Percentiles rank a stretch among this genome's conserved stretches.
These are phyloP conservation scores for Gnathonemus echidnorhynchus DNA, from an alignment of 2,113 vertebrate genomes.

Conservation along the genomic window DNA sequence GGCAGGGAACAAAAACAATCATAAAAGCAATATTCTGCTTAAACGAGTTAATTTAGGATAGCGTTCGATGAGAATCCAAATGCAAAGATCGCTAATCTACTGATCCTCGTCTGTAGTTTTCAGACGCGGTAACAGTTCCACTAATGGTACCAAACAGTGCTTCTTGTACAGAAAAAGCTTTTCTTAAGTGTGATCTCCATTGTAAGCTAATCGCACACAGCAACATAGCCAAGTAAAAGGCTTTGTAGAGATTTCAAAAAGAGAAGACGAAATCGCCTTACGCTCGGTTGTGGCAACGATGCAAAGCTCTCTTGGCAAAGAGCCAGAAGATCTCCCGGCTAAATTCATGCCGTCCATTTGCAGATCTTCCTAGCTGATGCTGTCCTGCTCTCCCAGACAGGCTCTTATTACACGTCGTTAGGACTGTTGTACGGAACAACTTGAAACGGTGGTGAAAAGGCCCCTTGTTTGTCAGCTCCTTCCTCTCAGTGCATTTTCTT, in stretches of 20 bases:
- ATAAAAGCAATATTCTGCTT: neutral
- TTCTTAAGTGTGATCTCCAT: neutral
- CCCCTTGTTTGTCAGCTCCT: neutral
- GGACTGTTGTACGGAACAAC: constrained; percentile 24
- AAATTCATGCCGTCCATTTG: constrained; percentile 32
- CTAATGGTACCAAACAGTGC: neutral
- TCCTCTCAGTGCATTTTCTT: neutral
- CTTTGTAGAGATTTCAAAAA: neutral
- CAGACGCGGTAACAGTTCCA: neutral
- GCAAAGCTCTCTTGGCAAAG: constrained; percentile 9
- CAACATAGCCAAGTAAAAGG: neutral
- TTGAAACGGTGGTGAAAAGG: neutral
- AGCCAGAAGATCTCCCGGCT: constrained; percentile 15
- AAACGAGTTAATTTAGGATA: neutral
- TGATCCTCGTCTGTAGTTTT: neutral
- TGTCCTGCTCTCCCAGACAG: constrained; percentile 20
- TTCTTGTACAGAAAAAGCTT: neutral
- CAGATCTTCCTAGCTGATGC: constrained; percentile 26
- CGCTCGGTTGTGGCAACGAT: constrained; percentile 7
- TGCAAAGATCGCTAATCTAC: neutral
- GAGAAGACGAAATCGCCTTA: neutral
- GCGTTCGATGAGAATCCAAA: neutral
- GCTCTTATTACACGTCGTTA: constrained; percentile 23
- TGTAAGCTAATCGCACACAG: neutral
- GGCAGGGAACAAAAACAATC: neutral